Percentiles rank a stretch among this genome's conserved stretches.
Conservation (phyloP, 2,797 vertebrate genomes). For the Melanotaenia trifasciata region DNA sequence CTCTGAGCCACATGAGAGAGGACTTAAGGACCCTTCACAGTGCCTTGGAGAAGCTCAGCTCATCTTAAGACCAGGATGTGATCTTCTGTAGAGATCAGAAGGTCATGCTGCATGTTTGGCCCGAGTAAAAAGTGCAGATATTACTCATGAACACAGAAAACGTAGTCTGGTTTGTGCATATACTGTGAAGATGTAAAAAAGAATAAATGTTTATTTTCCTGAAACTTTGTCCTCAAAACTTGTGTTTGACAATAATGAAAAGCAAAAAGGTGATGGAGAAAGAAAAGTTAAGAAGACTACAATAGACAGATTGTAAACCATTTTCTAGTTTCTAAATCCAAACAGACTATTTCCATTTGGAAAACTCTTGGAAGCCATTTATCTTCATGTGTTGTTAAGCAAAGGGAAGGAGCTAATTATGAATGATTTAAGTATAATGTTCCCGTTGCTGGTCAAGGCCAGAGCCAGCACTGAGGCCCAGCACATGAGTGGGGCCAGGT, state of each 20-base stretch:
- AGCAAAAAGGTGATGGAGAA: slow-evolving; percentile 1
- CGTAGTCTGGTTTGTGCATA: slow-evolving; percentile 29
- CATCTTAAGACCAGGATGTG: slow-evolving; percentile 30
- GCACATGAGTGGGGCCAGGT: slow-evolving; percentile 64
- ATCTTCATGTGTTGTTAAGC: slow-evolving; percentile 78
- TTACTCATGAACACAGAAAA: not conserved
- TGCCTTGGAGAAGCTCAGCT: slow-evolving; percentile 83
- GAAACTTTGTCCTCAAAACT: slow-evolving; percentile 16
- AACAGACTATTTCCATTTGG: slow-evolving; percentile 78
- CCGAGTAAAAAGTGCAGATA: not conserved
- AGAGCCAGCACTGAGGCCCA: slow-evolving; percentile 67
- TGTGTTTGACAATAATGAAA: slow-evolving; percentile 4
- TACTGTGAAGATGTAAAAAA: slow-evolving; percentile 46
- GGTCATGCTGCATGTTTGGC: not conserved
- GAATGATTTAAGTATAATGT: slow-evolving; percentile 79
- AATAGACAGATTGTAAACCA: slow-evolving; percentile 45
- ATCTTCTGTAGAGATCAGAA: not conserved
- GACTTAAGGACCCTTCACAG: slow-evolving; percentile 83
- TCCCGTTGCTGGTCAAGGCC: slow-evolving; percentile 68
- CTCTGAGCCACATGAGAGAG: slow-evolving; percentile 79
- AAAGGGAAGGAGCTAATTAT: slow-evolving; percentile 79
- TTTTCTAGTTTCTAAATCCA: slow-evolving; percentile 64
- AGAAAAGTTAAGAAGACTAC: slow-evolving; percentile 40
- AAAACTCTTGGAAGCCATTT: slow-evolving; percentile 74
- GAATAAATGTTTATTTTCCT: slow-evolving; percentile 73